Conservation (phyloP, 1,140 invertebrate species). For the Drosophila arawakana region DNA sequence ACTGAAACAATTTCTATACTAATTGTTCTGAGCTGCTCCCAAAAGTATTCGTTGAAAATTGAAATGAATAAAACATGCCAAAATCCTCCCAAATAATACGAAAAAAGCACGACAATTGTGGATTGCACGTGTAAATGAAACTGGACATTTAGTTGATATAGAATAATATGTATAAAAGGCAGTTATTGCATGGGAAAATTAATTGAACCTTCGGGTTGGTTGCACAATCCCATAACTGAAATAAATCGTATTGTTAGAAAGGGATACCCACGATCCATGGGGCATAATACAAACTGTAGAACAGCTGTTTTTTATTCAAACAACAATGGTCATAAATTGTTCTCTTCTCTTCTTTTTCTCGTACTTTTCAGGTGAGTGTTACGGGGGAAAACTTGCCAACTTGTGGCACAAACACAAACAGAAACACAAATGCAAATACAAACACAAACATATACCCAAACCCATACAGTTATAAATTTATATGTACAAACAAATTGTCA, state of each 20-base stretch:
- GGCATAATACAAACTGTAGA: slow-evolving; percentile 29
- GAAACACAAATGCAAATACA: not conserved
- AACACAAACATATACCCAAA: not conserved
- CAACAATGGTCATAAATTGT: slow-evolving; percentile 44
- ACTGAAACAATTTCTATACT: slow-evolving; percentile 3
- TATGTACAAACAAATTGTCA: slow-evolving; percentile 29
- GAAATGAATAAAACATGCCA: slow-evolving; percentile 1
- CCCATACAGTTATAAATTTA: slow-evolving; percentile 1
- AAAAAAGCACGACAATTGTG: slow-evolving; percentile 7
- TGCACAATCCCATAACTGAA: slow-evolving; percentile 32
- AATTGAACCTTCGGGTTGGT: slow-evolving; percentile 33
- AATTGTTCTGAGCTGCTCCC: slow-evolving; percentile 8
- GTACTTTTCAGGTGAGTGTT: slow-evolving; percentile 35
- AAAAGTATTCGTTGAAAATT: not conserved
- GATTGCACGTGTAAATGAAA: not conserved
- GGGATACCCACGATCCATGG: not conserved
- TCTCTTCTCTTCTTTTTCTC: slow-evolving; percentile 7
- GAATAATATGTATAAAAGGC: slow-evolving; percentile 5
- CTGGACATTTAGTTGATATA: slow-evolving; percentile 4
- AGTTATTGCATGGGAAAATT: slow-evolving; percentile 28
- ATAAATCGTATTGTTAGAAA: slow-evolving; percentile 44
- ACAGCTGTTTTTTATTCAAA: slow-evolving; percentile 21
- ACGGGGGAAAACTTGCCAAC: slow-evolving; percentile 17
- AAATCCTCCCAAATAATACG: slow-evolving; percentile 4
- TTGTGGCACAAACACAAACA: slow-evolving; percentile 6